These are phyloP conservation scores for Villa cingulata DNA, from an alignment of 2,888 invertebrate genomes.

Conservation along the genomic window DNA sequence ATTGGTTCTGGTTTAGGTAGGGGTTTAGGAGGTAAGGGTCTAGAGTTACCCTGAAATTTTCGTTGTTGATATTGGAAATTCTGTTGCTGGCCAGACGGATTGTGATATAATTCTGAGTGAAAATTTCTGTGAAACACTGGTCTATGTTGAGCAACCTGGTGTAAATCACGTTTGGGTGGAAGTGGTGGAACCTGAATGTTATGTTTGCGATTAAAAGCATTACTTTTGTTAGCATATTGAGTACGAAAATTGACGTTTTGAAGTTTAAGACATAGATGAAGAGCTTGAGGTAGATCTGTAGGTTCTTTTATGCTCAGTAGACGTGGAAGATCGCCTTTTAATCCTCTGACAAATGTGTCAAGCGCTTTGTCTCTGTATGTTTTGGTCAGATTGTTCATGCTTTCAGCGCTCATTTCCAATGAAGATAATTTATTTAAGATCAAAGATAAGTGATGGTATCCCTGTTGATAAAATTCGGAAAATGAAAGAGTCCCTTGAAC, in stretches of 20 bases:
- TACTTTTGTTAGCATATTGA: neutral
- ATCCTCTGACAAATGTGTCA: neutral
- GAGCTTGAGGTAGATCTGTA: neutral
- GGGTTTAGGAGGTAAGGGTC: conserved; percentile 6
- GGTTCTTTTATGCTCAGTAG: neutral
- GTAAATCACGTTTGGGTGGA: neutral
- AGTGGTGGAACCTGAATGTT: neutral
- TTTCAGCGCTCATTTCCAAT: neutral
- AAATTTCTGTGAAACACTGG: neutral
- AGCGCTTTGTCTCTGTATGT: neutral
- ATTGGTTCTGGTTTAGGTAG: conserved; percentile 10
- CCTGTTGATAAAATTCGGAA: neutral
- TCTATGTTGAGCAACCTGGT: neutral
- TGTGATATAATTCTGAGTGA: neutral
- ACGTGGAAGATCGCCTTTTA: neutral
- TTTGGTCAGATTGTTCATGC: neutral
- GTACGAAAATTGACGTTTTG: neutral
- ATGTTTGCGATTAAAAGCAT: neutral
- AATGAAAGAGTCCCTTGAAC: no score
- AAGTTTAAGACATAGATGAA: conserved; percentile 1
- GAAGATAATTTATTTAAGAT: neutral
- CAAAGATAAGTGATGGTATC: neutral
- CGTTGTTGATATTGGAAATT: no score
- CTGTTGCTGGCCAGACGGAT: neutral
- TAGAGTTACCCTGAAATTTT: neutral